Evolutionary conservation across 2,888 invertebrate species (phyloP).

Genomic region (Hedya salicella): DNA sequence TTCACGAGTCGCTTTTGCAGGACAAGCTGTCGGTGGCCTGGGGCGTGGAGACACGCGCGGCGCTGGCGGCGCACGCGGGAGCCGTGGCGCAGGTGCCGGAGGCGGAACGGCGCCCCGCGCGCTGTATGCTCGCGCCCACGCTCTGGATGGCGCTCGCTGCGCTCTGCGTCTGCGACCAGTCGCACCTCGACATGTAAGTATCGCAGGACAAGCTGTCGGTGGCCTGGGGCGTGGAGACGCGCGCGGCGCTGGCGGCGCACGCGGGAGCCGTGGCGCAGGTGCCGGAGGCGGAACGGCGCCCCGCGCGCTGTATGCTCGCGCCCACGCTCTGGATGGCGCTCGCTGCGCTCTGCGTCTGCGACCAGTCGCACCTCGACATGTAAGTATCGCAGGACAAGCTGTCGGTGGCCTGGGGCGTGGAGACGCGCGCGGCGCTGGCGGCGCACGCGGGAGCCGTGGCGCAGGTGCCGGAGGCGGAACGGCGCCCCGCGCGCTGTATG

Average conservation of each 20-base stretch:
- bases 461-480: conserved; percentile 90
- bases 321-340: conserved; percentile 96
- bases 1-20: conserved; percentile 80
- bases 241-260: conserved; percentile 94
- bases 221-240: conserved; percentile 94
- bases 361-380: conserved; percentile 88
- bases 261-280: conserved; percentile 93
- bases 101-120: conserved; percentile 88
- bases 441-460: conserved; percentile 94
- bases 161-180: conserved; percentile 85
- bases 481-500: conserved; percentile 91
- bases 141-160: conserved; percentile 97
- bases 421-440: conserved; percentile 95
- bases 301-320: conserved; percentile 91
- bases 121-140: conserved; percentile 93
- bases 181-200: conserved; percentile 80
- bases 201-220: conserved; percentile 92
- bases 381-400: conserved; percentile 89
- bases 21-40: conserved; percentile 94
- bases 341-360: conserved; percentile 86
- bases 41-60: conserved; percentile 94
- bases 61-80: conserved; percentile 94
- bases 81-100: conserved; percentile 93
- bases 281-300: conserved; percentile 89
- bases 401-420: conserved; percentile 93